Percentiles rank a stretch among this genome's conserved stretches.
phyloP scores from a whole-genome alignment of 1,140 invertebrate genomes.

The Cecropterus lyciades region DNA sequence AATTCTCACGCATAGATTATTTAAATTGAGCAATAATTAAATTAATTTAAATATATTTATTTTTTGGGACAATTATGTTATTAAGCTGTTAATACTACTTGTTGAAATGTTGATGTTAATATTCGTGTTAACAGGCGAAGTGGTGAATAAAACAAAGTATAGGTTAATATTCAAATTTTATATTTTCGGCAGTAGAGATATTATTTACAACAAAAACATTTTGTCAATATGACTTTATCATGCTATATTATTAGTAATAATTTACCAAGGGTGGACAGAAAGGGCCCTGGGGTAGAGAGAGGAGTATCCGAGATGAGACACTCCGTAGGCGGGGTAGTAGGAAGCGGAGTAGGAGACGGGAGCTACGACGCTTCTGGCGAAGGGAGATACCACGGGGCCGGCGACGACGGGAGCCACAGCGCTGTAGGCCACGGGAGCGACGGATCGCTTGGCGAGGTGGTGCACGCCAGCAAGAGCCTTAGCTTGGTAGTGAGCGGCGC shows the following conservation, averaged over 20 bases:
- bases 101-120: no score
- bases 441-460: constrained; percentile 69
- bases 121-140: no score
- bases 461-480: constrained; percentile 70
- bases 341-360: constrained; percentile 54
- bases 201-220: constrained; percentile 36
- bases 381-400: constrained; percentile 50
- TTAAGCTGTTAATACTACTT: no score
- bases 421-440: constrained; percentile 48
- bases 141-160: not conserved
- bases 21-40: no score
- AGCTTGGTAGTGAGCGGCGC: constrained; percentile 75
- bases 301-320: constrained; percentile 53
- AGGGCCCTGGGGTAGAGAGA: constrained; percentile 58
- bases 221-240: constrained; percentile 3
- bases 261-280: constrained; percentile 69
- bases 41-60: no score
- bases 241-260: constrained; percentile 25
- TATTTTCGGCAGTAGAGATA: constrained; percentile 60
- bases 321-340: constrained; percentile 44
- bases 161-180: constrained; percentile 24
- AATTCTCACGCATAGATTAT: no score
- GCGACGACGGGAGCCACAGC: constrained; percentile 47
- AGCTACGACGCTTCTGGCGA: constrained; percentile 50
- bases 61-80: no score